phyloP scores from a whole-genome alignment of 2,113 vertebrate species.

The Callipepla californica region DNA sequence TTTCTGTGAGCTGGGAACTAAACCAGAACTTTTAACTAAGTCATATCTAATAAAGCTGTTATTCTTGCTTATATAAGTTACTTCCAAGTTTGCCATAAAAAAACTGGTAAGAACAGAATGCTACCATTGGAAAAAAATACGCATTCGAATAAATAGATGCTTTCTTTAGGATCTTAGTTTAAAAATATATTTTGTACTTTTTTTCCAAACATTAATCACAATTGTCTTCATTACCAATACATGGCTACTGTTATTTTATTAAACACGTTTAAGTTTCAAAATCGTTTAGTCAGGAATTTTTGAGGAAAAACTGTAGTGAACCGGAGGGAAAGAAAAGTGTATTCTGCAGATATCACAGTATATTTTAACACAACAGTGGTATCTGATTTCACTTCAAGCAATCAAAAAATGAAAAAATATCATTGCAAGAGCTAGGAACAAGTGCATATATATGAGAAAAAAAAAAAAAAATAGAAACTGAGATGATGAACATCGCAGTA shows the following conservation, averaged over 20 bases:
- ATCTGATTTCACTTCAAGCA: not conserved
- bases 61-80: not conserved
- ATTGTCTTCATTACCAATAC: not conserved
- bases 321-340: accelerated
- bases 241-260: not conserved
- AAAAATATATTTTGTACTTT: not conserved
- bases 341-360: not conserved
- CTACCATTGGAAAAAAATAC: not conserved
- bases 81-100: not conserved
- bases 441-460: accelerated
- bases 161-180: not conserved
- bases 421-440: not conserved
- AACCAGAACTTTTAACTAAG: not conserved
- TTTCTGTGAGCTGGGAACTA: not conserved
- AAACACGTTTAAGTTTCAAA: not conserved
- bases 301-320: accelerated
- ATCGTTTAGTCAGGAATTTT: not conserved
- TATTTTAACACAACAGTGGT: not conserved
- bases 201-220: not conserved
- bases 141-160: not conserved
- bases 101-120: not conserved
- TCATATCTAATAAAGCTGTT: not conserved
- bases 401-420: not conserved
- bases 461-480: not conserved
- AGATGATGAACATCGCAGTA: not conserved